Base-by-base conservation (phyloP, 2,888 invertebrate species). In the Augiades crinisus region DNA sequence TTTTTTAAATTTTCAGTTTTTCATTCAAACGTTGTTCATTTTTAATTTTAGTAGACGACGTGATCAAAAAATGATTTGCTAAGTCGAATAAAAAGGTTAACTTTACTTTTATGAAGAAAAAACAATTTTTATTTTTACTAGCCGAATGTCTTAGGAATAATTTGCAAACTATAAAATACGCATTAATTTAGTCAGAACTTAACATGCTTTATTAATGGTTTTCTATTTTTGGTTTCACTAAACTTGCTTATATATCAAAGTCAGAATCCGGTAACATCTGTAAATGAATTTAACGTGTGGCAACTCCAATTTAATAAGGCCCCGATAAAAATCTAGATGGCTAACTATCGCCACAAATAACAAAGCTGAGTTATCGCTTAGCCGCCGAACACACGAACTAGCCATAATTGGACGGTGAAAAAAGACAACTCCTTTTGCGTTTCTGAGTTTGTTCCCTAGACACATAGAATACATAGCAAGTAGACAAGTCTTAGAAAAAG, bases 251-350 rank as follows among this genome's bases (percentile, higher is more conserved):
- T 27, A 37, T 14, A 21, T 38, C 37, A 47, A 40, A 21, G 38
- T 31, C 47, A 33, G 14, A n/a, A 17, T 3, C 3, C 22, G n/a
- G 10, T 33, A n/a, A 50, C 43, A 44, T 37, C 30, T 44, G 43
- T 51, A 44, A 51, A 51, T 44, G 44, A 36, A 51, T 51, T 51
- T 37, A 44, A 51, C 44, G 44, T 37, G 44, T 44, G 51, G 37
- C 38, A 36, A 37, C 37, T 33, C 27, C 51, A 31, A 50, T 55
- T 55, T 53, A 53, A 55, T 43, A 49, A 41, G 45, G 30, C 16
- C 30, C 24, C 36, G 53, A 53, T 55, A 55, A 53, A 55, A 51
- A 51, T 51, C 51, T 45, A 51, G 51, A 44, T 44, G 36, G 34
- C 17, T 24, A 33, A 27, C 33, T 41, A 43, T 50, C 44, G 44